Evolutionary conservation across 2,113 vertebrate species (phyloP), one percentile per base, ranked within the genome.

Genomic region (Elephantulus edwardii): DNA sequence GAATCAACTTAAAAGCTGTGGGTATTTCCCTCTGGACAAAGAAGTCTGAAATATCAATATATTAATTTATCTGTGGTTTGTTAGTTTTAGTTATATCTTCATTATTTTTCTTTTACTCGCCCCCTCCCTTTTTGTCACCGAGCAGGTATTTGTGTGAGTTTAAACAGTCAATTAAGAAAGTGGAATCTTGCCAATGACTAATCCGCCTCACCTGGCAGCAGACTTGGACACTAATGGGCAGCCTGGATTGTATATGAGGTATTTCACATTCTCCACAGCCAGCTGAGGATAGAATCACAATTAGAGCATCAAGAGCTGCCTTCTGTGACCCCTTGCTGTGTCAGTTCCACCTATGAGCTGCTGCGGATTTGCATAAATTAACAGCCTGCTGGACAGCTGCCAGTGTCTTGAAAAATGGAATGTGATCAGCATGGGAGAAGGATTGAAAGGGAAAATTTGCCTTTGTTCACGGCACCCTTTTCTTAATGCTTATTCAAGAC

Each of bases 341-440:
- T 68, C 19, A 70, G 1, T 86, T 92, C 48, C 20, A 92, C 77
- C 92, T 90, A 72, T 72, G 76, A 77, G 48, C 35, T 70, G 35
- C 68, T 81, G 60, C 83, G 50, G 50, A 93, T 95, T 95, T 93
- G 42, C 81, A 78, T 91, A 79, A 92, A 91, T 93, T 92, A 84
- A 93, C 64, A 6, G 22, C 38, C 38, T 0, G 0, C 56, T 82
- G 68, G 75, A 79, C 48, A 40, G 56, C 19, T 87, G 89, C 81
- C 74, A 89, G 86, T 82, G 30, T 82, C 70, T 94, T 87, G 64
- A 91, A 94, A 94, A 94, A 88, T 68, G 38, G 54, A 93, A 88
- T 85, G 78, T 71, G 88, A 82, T 92, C 24, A 35, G 70, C 46
- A n/a, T 40, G 40, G 50, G 40, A 24, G 50, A 54, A 44, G 58